These are phyloP conservation scores for Macroteleia sp. DNA, from an alignment of 2,888 invertebrate genomes.

Conservation along the genomic window DNA sequence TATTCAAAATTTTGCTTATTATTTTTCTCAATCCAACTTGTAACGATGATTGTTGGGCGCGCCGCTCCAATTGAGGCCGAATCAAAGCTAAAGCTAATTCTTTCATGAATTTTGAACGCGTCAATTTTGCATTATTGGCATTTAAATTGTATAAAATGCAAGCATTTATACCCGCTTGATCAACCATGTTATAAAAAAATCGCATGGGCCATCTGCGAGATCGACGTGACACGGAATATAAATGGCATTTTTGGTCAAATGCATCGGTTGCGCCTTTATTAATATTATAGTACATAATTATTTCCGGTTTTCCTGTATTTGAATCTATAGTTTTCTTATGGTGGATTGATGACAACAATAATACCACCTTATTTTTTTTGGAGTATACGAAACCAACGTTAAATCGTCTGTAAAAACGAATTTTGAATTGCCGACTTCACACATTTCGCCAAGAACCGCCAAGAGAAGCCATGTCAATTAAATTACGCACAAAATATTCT, in stretches of 20 bases:
- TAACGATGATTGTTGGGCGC: not conserved
- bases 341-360: constrained; percentile 14
- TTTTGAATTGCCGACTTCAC: not conserved
- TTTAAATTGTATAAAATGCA: constrained; percentile 23
- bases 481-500: not conserved
- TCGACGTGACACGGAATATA: not conserved
- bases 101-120: not conserved
- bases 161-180: constrained; percentile 23
- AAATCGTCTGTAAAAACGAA: not conserved
- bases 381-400: constrained; percentile 4
- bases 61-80: not conserved
- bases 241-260: constrained; percentile 23
- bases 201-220: constrained; percentile 4
- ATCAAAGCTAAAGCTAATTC: not conserved
- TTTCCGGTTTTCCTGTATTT: constrained; percentile 5
- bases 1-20: constrained; percentile 1
- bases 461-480: not conserved
- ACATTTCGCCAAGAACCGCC: not conserved
- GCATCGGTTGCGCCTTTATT: constrained; percentile 25
- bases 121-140: not conserved
- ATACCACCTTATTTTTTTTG: constrained; percentile 11
- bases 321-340: not conserved
- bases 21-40: not conserved
- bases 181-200: constrained; percentile 10
- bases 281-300: constrained; percentile 13